These are phyloP conservation scores for Andrena minutula DNA, from an alignment of 2,888 invertebrate genomes.

Conservation along the genomic window DNA sequence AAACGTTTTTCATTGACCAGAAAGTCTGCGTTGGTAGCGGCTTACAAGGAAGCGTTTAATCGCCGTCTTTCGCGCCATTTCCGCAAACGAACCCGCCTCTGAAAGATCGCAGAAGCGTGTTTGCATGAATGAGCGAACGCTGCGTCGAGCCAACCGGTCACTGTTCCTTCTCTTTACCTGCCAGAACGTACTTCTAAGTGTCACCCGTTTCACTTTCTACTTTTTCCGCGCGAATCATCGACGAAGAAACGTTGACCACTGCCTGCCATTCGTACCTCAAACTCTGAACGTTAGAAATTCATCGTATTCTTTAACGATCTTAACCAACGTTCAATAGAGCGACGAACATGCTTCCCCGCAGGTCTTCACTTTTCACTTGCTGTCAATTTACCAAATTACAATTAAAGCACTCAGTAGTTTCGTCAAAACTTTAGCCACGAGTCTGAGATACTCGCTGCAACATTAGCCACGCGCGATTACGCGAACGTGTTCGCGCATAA, in stretches of 20 bases:
- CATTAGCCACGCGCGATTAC: slow-evolving; percentile 78
- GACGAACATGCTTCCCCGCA: neutral
- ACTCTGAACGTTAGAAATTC: too few species aligned
- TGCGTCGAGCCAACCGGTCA: slow-evolving; percentile 37
- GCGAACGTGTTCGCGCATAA: slow-evolving; percentile 80
- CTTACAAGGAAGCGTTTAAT: slow-evolving; percentile 57
- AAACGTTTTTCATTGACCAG: neutral
- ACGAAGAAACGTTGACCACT: slow-evolving; percentile 50
- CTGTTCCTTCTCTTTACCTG: slow-evolving; percentile 29
- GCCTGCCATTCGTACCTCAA: neutral
- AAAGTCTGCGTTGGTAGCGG: slow-evolving; percentile 3
- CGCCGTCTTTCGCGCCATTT: slow-evolving; percentile 66
- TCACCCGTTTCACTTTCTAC: slow-evolving; percentile 57
- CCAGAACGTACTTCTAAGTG: slow-evolving; percentile 29
- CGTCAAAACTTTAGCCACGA: slow-evolving; percentile 66
- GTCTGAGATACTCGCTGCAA: slow-evolving; percentile 72
- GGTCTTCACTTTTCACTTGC: neutral
- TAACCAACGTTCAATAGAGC: fast-evolving
- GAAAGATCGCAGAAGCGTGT: slow-evolving; percentile 64
- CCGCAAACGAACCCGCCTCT: slow-evolving; percentile 61
- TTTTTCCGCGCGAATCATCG: slow-evolving; percentile 20
- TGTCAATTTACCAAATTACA: neutral
- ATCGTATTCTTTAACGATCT: too few species aligned
- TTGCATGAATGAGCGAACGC: slow-evolving; percentile 64
- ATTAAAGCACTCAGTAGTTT: neutral